Percentiles rank a stretch among this genome's conserved stretches.
Conservation (phyloP, 2,797 vertebrate genomes). For the Danionella dracula region DNA sequence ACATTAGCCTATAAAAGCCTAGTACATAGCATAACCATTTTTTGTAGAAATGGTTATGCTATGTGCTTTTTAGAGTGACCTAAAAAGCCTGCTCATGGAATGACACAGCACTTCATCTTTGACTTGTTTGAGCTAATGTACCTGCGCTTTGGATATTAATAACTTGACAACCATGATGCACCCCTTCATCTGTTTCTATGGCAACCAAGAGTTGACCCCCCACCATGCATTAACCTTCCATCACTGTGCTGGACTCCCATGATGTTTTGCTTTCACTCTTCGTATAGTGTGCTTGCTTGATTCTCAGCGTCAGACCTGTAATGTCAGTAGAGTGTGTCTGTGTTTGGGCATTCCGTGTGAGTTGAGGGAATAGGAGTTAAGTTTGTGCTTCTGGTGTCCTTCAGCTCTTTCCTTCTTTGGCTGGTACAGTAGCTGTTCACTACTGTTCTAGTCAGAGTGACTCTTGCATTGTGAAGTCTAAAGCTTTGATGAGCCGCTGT, state of each 20-base stretch:
- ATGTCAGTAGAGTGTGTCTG: neutral
- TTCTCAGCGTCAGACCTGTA: neutral
- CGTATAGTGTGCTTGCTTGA: neutral
- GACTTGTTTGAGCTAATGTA: constrained; percentile 24
- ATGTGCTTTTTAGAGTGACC: neutral
- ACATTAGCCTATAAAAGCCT: too few relatives aligned
- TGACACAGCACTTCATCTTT: neutral
- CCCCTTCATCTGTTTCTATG: constrained; percentile 6
- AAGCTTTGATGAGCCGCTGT: constrained; percentile 34
- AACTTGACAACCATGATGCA: neutral
- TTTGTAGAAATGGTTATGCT: too few relatives aligned
- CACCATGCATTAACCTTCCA: neutral
- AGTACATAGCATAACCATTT: too few relatives aligned
- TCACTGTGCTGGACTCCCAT: neutral
- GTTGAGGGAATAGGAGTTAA: too few relatives aligned
- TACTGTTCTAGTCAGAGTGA: too few relatives aligned
- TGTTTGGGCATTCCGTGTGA: neutral
- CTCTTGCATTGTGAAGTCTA: constrained; percentile 18
- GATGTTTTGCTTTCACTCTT: neutral
- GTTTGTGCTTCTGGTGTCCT: too few relatives aligned
- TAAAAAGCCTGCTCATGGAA: neutral
- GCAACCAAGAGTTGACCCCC: constrained; percentile 9
- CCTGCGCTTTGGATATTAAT: constrained; percentile 10
- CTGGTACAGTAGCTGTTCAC: too few relatives aligned
- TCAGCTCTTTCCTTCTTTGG: too few relatives aligned